Evolutionary conservation across 2,113 vertebrate species (phyloP), one percentile per base, ranked within the genome.

Genomic region (Pelecanoides urinatrix): DNA sequence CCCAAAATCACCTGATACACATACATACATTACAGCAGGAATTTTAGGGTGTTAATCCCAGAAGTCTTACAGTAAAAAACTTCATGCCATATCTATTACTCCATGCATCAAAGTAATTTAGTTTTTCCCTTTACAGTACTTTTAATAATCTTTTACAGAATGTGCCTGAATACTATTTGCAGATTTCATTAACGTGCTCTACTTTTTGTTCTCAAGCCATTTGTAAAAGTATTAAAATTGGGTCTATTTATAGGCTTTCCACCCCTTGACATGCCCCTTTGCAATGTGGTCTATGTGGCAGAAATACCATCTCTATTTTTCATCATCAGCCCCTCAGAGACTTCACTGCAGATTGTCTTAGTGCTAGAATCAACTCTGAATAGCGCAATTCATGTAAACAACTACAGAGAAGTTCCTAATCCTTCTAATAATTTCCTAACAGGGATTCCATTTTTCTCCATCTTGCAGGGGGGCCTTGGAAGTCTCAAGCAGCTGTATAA

Each of bases 171-270:
- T 83, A 70, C 40, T 66, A 49, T 86, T 83, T 94, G 75, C 36
- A 88, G 71, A 86, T 94, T 88, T 96, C 86, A 96, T 94, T 93
- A 94, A 42, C 3, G 2, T 92, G 86, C 38, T 96, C 88, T 86
- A 91, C 91, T 96, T 95, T 93, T 94, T 40, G 38, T 80, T 95
- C 91, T 92, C 72, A 76, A 86, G 79, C 67, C 63, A 90, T 73
- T 95, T 94, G 71, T 92, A 50, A 49, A 93, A 88, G 71, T 86
- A 58, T 90, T 95, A 86, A 90, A 94, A 83, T 53, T 61, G 19
- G 8, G 32, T 45, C 92, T 96, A 95, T 95, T 95, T 94, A 94
- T 95, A 96, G 94, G 16, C 63, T 92, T 67, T 66, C 42, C 63
- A 83, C 45, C 38, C 53, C 36, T 88, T 1, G 0, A 45, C 34